These are phyloP conservation scores for Ardeotis arabs DNA, from an alignment of 2,113 vertebrate species.

Conservation along the genomic window DNA sequence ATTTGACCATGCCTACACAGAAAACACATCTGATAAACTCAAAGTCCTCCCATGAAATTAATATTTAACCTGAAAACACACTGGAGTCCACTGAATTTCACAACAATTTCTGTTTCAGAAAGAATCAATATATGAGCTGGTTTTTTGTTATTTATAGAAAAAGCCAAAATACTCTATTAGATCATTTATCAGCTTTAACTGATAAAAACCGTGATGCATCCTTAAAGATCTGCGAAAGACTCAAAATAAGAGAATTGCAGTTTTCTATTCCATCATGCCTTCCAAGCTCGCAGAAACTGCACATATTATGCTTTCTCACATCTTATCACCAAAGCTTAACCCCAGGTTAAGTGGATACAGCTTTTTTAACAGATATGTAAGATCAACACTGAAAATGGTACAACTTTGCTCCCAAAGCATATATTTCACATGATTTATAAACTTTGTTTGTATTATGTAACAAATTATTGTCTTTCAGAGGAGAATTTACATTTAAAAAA, in stretches of 20 bases:
- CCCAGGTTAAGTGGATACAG: not conserved
- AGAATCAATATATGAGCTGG: not conserved
- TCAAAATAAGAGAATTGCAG: not conserved
- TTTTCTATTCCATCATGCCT: not conserved
- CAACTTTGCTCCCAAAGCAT: not conserved
- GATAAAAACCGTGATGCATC: not conserved
- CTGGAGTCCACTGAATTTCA: not conserved
- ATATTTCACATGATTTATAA: not conserved
- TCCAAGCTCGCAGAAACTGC: not conserved
- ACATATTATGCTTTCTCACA: not conserved
- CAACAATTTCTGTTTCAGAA: not conserved
- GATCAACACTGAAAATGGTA: not conserved
- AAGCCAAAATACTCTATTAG: not conserved
- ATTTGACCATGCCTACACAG: not conserved
- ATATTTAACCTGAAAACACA: not conserved
- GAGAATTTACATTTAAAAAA: not conserved
- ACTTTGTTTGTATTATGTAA: not conserved
- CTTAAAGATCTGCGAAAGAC: not conserved
- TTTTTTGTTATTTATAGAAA: not conserved
- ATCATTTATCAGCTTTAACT: not conserved
- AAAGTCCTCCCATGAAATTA: not conserved
- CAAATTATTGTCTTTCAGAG: not conserved
- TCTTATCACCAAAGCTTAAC: not conserved
- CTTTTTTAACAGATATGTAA: not conserved
- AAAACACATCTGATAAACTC: not conserved